Evolutionary conservation across 2,797 vertebrate species (phyloP).

Genomic region (Melanotaenia boesemani): DNA sequence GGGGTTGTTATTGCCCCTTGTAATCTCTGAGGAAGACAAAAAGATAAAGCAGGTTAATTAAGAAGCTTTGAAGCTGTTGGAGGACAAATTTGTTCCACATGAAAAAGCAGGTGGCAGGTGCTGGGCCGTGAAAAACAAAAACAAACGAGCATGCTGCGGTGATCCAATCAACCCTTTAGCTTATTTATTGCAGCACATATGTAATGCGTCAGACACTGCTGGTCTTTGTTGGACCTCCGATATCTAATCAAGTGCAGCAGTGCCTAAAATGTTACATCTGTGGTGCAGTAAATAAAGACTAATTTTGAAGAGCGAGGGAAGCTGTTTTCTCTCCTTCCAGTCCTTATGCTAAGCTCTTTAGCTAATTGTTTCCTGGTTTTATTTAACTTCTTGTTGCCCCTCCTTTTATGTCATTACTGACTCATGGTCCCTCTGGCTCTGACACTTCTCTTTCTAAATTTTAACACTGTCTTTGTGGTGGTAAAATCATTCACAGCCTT

Average conservation of each 20-base stretch:
- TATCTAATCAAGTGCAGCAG: conserved; percentile 1
- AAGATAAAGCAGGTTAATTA: not conserved
- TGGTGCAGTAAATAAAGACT: not conserved
- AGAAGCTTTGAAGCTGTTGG: not conserved
- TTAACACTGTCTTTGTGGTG: too few species aligned
- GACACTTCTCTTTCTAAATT: too few species aligned
- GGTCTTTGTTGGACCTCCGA: not conserved
- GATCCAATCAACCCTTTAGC: not conserved
- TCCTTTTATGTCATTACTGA: not conserved
- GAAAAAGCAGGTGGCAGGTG: not conserved
- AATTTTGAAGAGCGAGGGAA: not conserved
- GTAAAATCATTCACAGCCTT: too few species aligned
- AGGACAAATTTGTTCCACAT: not conserved
- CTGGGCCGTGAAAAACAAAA: not conserved
- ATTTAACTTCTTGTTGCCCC: not conserved
- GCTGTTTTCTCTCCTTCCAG: not conserved
- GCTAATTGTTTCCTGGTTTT: not conserved
- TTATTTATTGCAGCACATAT: conserved; percentile 1
- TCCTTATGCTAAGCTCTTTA: not conserved
- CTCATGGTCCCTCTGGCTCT: not conserved
- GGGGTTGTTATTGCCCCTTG: not conserved
- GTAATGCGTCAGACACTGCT: not conserved
- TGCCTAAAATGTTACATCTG: not conserved
- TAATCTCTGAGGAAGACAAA: not conserved
- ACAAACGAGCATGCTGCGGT: not conserved